These are phyloP conservation scores for Hirundichthys speculiger DNA, from an alignment of 2,113 vertebrate genomes.

Conservation along the genomic window DNA sequence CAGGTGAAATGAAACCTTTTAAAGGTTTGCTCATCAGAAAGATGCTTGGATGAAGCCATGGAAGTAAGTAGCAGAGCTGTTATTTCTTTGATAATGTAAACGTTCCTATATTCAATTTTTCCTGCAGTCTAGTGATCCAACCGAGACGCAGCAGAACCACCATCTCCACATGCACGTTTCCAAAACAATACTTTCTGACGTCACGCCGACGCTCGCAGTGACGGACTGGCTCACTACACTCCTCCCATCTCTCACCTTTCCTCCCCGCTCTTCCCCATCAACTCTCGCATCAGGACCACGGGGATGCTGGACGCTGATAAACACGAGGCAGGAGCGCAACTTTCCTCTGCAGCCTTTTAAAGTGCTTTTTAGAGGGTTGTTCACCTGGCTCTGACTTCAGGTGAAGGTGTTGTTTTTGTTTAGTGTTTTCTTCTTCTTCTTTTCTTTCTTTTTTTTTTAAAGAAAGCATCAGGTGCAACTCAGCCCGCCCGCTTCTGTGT, in stretches of 20 bases:
- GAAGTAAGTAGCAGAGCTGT: too few species aligned
- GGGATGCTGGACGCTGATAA: constrained; percentile 59
- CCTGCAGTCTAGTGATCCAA: too few species aligned
- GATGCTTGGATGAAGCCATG: too few species aligned
- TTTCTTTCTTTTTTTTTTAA: background rate
- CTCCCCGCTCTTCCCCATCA: constrained; percentile 51
- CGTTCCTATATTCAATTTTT: too few species aligned
- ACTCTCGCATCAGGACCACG: constrained; percentile 71
- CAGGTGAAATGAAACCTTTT: too few species aligned
- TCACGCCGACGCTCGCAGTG: constrained; percentile 70
- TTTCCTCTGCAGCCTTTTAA: constrained; percentile 22
- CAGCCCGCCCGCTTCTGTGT: constrained; percentile 33
- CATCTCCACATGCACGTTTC: too few species aligned
- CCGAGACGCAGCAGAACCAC: too few species aligned
- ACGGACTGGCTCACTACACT: constrained; percentile 60
- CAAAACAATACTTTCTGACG: too few species aligned
- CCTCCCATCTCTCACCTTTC: constrained; percentile 65
- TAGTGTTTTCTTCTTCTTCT: constrained; percentile 1
- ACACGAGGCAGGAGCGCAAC: too few species aligned
- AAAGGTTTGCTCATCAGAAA: too few species aligned
- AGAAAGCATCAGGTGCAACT: constrained; percentile 17
- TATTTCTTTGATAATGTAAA: too few species aligned
- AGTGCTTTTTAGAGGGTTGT: constrained; percentile 6
- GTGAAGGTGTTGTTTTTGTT: constrained; percentile 1
- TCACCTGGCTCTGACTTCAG: constrained; percentile 3